phyloP scores from a whole-genome alignment of 2,797 vertebrate species.

The Tachyglossus aculeatus region DNA sequence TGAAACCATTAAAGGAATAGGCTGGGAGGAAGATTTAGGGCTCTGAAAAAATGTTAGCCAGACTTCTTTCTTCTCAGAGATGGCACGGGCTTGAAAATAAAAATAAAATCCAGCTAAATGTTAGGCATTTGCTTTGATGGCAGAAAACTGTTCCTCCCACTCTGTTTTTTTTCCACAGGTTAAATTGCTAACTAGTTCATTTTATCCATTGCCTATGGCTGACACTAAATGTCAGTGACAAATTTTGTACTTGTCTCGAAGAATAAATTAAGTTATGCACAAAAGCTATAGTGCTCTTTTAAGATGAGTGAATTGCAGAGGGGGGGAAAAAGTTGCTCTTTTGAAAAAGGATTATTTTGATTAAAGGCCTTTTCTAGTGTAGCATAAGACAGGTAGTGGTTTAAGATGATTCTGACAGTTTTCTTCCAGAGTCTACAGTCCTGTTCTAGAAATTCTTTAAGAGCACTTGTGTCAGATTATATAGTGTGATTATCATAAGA shows the following conservation, averaged over 20 bases:
- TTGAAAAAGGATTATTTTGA: slow-evolving; percentile 81
- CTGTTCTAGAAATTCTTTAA: slow-evolving; percentile 77
- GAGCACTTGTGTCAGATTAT: slow-evolving; percentile 78
- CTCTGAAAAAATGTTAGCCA: slow-evolving; percentile 83
- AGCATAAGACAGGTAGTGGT: slow-evolving; percentile 81
- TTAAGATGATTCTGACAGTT: slow-evolving; percentile 82
- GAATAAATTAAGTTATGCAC: slow-evolving; percentile 86
- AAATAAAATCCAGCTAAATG: slow-evolving; percentile 84
- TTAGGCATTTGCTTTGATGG: slow-evolving; percentile 84
- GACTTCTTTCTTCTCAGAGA: slow-evolving; percentile 81
- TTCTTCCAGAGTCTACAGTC: slow-evolving; percentile 76
- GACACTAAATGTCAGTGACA: slow-evolving; percentile 96
- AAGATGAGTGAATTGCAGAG: slow-evolving; percentile 81
- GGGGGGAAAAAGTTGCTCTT: slow-evolving; percentile 76
- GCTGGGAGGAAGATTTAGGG: slow-evolving; percentile 84
- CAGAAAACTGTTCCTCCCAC: slow-evolving; percentile 82
- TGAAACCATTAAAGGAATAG: slow-evolving; percentile 86
- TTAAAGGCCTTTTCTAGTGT: slow-evolving; percentile 83
- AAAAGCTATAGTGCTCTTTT: slow-evolving; percentile 83
- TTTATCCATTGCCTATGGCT: slow-evolving; percentile 91
- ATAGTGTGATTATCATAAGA: slow-evolving; percentile 75
- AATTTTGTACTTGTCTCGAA: slow-evolving; percentile 85
- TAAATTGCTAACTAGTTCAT: slow-evolving; percentile 93
- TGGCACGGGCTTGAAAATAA: slow-evolving; percentile 79
- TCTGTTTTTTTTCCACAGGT: slow-evolving; percentile 76